Base-by-base conservation (phyloP, 2,888 invertebrate species). In the Hydrotaea diabolus region DNA sequence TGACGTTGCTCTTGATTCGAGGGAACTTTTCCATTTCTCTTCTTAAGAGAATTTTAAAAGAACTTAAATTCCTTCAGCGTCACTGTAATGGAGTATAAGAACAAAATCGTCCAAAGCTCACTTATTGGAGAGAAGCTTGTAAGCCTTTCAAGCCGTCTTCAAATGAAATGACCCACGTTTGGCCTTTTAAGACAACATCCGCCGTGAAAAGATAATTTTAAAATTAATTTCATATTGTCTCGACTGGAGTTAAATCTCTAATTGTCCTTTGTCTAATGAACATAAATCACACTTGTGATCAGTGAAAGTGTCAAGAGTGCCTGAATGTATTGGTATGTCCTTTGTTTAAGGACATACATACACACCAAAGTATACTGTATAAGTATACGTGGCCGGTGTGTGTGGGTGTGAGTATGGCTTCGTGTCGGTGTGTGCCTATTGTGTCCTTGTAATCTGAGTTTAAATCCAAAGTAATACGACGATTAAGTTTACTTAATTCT, bases 401-500 rank as follows among this genome's bases (percentile, higher is more conserved):
- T 66, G 69, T 53, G 31, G 73, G 71, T 21, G 15, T n/a, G 5
- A 23, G 17, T n/a, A 31, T 69, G 66, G 59, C 11, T 23, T 17
- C 0, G 7, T 55, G 62, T 57, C 15, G 39, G 15, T 62, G n/a
- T 59, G 36, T 11, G 49, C 59, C 59, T 69, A 64, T 46, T 46
- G 8, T 69, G 69, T 46, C 0, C 23, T 39, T 23, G 21, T 69
- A 69, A 69, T 19, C 69, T 69, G 69, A 81, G 77, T 74, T 79
- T 73, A 82, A 85, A 85, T 79, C 81, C 79, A 59, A 79, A 79
- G 81, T 82, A 85, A 79, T 79, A 85, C 82, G 79, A 79, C 74
- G 79, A 79, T 85, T 85, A 82, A 79, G 82, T 79, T 74, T 59
- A 76, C 82, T 85, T 85, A 85, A 82, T 85, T 73, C 79, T 73